Evolutionary conservation across 2,113 vertebrate species (phyloP).

Genomic region (Orycteropus afer): DNA sequence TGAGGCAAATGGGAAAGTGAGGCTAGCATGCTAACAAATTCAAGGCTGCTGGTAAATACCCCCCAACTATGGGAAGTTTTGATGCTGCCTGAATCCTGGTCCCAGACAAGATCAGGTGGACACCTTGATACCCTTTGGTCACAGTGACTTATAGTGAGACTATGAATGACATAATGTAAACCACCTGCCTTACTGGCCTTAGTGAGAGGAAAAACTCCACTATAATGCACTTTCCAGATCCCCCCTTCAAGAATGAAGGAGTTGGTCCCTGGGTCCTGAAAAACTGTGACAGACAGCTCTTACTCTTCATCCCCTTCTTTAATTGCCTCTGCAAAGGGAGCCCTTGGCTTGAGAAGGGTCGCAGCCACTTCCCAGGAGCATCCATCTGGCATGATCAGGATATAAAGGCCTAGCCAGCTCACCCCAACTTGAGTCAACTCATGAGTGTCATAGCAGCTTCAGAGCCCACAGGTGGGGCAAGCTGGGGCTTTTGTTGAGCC

Average conservation of each 20-base stretch:
- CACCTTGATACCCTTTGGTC: neutral
- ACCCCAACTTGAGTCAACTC: neutral
- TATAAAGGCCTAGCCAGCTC: neutral
- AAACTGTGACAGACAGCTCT: neutral
- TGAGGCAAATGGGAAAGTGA: neutral
- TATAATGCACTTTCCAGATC: neutral
- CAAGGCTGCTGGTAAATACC: neutral
- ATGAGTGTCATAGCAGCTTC: neutral
- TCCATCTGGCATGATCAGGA: neutral
- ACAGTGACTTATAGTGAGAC: neutral
- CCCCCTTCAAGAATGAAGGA: neutral
- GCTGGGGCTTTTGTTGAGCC: neutral
- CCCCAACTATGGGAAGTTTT: neutral
- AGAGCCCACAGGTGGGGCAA: neutral
- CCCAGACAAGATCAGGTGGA: neutral
- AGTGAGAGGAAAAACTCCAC: neutral
- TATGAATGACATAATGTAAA: neutral
- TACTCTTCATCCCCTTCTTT: neutral
- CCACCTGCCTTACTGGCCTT: neutral
- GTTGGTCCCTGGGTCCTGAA: neutral
- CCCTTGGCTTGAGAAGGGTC: neutral
- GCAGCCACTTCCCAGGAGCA: neutral
- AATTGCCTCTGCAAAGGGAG: neutral
- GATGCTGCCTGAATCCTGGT: too few species aligned
- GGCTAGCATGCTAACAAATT: neutral